These are phyloP conservation scores for Meloidogyne floridensis DNA, from an alignment of 1,140 invertebrate genomes.

Conservation along the genomic window DNA sequence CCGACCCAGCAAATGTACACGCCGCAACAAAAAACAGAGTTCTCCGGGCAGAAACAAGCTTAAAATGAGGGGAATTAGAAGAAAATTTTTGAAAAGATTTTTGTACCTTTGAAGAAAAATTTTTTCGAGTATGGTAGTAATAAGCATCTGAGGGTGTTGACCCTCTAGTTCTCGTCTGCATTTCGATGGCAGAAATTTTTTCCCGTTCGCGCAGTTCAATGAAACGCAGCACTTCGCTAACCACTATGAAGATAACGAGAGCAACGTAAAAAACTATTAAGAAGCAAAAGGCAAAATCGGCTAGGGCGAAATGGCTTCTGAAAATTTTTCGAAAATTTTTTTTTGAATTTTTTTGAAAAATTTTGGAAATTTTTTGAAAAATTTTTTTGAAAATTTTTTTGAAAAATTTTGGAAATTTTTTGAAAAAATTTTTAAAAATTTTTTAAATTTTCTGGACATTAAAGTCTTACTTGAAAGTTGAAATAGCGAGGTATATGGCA, in stretches of 20 bases:
- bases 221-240: slow-evolving; percentile 40
- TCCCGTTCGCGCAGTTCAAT: slow-evolving; percentile 39
- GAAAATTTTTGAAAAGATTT: neutral
- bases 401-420: no score
- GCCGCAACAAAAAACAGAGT: neutral
- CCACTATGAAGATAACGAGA: slow-evolving; percentile 23
- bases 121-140: slow-evolving; percentile 45
- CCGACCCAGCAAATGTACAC: neutral
- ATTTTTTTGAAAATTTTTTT: no score
- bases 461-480: slow-evolving; percentile 17
- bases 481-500: slow-evolving; percentile 33
- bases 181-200: slow-evolving; percentile 40
- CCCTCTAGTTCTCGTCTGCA: slow-evolving; percentile 41
- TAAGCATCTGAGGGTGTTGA: slow-evolving; percentile 40
- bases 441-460: neutral
- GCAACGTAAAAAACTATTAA: slow-evolving; percentile 16
- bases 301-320: slow-evolving; percentile 13
- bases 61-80: neutral
- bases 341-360: no score
- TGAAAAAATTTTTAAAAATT: neutral
- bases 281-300: slow-evolving; percentile 28
- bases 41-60: neutral
- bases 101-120: slow-evolving; percentile 19
- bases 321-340: no score
- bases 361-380: no score